A percentile compares a stretch with the other conserved stretches of the same genome.
These are phyloP conservation scores for Acleris sparsana DNA, from an alignment of 2,888 invertebrate genomes.

Conservation along the genomic window DNA sequence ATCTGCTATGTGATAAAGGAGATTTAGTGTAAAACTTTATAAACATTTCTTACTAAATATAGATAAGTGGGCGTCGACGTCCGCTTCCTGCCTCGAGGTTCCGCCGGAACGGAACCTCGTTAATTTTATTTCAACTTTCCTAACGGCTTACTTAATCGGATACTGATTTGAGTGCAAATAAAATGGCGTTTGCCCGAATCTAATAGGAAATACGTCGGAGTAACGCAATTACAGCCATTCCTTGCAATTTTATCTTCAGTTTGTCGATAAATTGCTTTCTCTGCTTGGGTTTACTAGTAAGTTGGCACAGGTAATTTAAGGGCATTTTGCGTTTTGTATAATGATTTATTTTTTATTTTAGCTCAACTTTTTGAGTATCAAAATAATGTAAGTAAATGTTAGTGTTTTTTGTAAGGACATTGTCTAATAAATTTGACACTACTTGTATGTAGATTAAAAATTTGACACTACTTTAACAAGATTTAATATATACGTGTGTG, in stretches of 20 bases:
- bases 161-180: constrained; percentile 47
- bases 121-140: constrained; percentile 72
- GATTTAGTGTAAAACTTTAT: constrained; percentile 61
- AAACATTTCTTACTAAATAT: constrained; percentile 66
- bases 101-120: constrained; percentile 71
- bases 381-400: too few relatives aligned
- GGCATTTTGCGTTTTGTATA: too few relatives aligned
- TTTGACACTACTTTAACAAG: too few relatives aligned
- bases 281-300: too few relatives aligned
- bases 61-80: constrained; percentile 66
- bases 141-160: constrained; percentile 69
- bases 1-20: background rate
- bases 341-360: too few relatives aligned
- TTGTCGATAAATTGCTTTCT: background rate
- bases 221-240: constrained; percentile 9
- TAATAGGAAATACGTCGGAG: constrained; percentile 21
- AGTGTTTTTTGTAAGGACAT: too few relatives aligned
- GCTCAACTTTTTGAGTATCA: too few relatives aligned
- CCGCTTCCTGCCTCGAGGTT: constrained; percentile 68
- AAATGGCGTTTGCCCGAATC: constrained; percentile 21
- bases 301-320: too few relatives aligned
- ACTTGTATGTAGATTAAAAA: too few relatives aligned
- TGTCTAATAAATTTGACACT: too few relatives aligned
- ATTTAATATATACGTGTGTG: too few relatives aligned
- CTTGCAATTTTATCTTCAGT: background rate